Evolutionary conservation across 2,113 vertebrate genomes (phyloP).

Genomic region (Lagopus muta): DNA sequence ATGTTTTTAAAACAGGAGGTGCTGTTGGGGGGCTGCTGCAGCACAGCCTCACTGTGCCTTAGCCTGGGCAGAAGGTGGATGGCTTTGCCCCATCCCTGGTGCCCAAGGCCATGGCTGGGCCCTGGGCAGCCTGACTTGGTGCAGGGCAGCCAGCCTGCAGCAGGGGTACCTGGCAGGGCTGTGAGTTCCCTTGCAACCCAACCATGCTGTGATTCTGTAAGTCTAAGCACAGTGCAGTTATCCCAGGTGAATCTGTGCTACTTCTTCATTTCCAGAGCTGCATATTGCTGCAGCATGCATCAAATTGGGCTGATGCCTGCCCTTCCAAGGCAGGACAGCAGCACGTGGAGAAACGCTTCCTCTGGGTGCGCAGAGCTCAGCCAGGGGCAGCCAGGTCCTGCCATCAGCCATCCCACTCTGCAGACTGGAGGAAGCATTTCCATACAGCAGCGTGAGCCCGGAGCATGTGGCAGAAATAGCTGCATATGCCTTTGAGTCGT

Average conservation of each 20-base stretch:
- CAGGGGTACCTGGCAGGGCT: no score
- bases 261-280: neutral
- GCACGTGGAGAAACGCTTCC: neutral
- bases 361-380: neutral
- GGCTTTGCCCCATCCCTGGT: neutral
- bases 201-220: no score
- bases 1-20: neutral
- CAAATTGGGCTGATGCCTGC: neutral
- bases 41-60: neutral
- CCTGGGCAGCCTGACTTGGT: neutral
- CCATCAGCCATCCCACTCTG: neutral
- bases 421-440: neutral
- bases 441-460: neutral
- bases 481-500: neutral
- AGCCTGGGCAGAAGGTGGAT: neutral
- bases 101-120: no score
- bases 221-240: neutral
- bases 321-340: neutral
- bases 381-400: accelerated
- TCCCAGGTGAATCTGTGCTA: neutral
- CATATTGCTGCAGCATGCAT: accelerated
- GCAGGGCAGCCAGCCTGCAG: no score
- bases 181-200: no score
- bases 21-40: neutral
- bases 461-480: neutral